Conservation (phyloP, 2,888 invertebrate genomes). For the Ditula angustiorana region DNA sequence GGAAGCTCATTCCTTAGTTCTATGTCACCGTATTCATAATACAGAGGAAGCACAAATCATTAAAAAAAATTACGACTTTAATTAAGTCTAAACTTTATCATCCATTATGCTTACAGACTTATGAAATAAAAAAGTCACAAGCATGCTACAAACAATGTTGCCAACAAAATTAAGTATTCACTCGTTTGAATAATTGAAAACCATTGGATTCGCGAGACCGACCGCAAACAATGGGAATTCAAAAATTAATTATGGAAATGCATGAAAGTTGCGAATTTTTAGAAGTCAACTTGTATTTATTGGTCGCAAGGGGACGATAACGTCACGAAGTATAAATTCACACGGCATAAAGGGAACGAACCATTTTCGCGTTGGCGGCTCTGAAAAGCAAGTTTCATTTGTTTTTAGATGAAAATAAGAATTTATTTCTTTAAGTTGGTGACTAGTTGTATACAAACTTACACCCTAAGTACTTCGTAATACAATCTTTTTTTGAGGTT, state of each 20-base stretch:
- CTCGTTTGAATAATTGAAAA: slow-evolving; percentile 19
- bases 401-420: too few species aligned
- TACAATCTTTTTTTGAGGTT: too few species aligned
- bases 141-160: neutral
- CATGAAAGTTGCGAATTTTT: slow-evolving; percentile 34
- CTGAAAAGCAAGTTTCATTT: neutral
- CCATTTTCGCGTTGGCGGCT: slow-evolving; percentile 24
- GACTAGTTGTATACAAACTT: too few species aligned
- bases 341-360: slow-evolving; percentile 10
- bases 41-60: too few species aligned
- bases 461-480: too few species aligned
- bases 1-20: too few species aligned
- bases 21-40: too few species aligned
- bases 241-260: slow-evolving; percentile 35
- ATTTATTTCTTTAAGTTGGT: too few species aligned
- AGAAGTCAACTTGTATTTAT: slow-evolving; percentile 30
- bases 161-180: slow-evolving; percentile 9
- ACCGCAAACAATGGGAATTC: slow-evolving; percentile 24
- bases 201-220: slow-evolving; percentile 12
- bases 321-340: slow-evolving; percentile 22
- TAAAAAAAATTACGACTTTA: too few species aligned
- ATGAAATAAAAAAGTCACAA: neutral
- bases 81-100: too few species aligned
- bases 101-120: neutral
- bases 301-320: slow-evolving; percentile 20